These are phyloP conservation scores for Coptodon rendalli DNA, from an alignment of 2,113 vertebrate species.

Conservation along the genomic window DNA sequence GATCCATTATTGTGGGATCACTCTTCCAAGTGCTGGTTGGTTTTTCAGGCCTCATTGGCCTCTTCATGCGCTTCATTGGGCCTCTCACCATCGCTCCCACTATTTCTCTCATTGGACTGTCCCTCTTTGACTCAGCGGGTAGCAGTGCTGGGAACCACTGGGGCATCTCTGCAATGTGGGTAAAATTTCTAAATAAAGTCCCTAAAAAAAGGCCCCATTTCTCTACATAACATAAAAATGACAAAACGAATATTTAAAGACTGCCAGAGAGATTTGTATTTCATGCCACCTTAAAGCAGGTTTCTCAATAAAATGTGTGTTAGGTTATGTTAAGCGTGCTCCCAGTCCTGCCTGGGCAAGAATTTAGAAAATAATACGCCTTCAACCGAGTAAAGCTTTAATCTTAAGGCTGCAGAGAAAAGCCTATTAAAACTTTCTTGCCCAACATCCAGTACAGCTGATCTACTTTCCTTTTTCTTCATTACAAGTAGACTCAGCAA, in stretches of 20 bases:
- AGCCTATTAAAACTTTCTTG: not conserved
- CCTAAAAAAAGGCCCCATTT: not conserved
- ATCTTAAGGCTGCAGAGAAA: not conserved
- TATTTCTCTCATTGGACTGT: conserved; percentile 87
- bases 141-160: conserved; percentile 84
- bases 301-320: not conserved
- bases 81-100: conserved; percentile 96
- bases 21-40: conserved; percentile 90
- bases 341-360: not conserved
- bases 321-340: not conserved
- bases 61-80: conserved; percentile 90
- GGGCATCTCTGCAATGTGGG: conserved; percentile 87
- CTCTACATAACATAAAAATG: not conserved
- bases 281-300: not conserved
- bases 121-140: conserved; percentile 85
- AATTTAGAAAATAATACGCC: not conserved
- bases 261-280: not conserved
- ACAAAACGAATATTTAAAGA: not conserved
- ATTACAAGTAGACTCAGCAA: not conserved
- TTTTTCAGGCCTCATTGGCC: conserved; percentile 90
- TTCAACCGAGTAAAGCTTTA: not conserved
- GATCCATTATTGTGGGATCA: conserved; percentile 88
- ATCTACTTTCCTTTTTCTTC: not conserved
- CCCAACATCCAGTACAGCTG: not conserved
- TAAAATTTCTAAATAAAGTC: not conserved